Conservation (phyloP, 1,140 invertebrate species). For the Conopomorpha cramerella region DNA sequence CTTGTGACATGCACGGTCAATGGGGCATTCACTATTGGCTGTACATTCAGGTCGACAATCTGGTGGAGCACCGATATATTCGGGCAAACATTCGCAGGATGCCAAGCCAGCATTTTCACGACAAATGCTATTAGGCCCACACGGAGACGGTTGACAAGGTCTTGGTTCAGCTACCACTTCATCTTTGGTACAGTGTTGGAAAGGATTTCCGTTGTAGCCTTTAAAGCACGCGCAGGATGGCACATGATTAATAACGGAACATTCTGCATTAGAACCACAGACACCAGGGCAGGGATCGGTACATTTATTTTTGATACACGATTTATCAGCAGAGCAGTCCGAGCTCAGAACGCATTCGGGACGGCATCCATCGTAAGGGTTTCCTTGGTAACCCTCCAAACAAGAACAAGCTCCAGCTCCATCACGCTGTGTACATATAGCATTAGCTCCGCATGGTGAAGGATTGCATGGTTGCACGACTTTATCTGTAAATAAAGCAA, state of each 20-base stretch:
- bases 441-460: conserved; percentile 81
- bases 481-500: conserved; percentile 34
- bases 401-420: conserved; percentile 74
- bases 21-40: conserved; percentile 73
- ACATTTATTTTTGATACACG: conserved; percentile 78
- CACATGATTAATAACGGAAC: conserved; percentile 75
- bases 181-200: conserved; percentile 33
- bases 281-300: conserved; percentile 77
- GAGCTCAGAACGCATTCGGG: conserved; percentile 79
- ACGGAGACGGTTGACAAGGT: conserved; percentile 71
- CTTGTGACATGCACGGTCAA: conserved; percentile 71
- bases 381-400: conserved; percentile 69
- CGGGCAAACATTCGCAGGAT: conserved; percentile 68
- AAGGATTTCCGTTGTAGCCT: conserved; percentile 80
- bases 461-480: conserved; percentile 70
- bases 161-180: conserved; percentile 43
- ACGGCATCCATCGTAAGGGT: conserved; percentile 72
- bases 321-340: conserved; percentile 73
- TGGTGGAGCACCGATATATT: conserved; percentile 68
- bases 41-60: conserved; percentile 76
- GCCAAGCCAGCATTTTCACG: conserved; percentile 63
- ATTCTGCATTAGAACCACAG: conserved; percentile 78
- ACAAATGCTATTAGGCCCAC: conserved; percentile 72
- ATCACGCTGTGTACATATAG: conserved; percentile 67
- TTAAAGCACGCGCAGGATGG: conserved; percentile 75